phyloP scores from a whole-genome alignment of 2,888 invertebrate genomes.

The Morpho deidamia region DNA sequence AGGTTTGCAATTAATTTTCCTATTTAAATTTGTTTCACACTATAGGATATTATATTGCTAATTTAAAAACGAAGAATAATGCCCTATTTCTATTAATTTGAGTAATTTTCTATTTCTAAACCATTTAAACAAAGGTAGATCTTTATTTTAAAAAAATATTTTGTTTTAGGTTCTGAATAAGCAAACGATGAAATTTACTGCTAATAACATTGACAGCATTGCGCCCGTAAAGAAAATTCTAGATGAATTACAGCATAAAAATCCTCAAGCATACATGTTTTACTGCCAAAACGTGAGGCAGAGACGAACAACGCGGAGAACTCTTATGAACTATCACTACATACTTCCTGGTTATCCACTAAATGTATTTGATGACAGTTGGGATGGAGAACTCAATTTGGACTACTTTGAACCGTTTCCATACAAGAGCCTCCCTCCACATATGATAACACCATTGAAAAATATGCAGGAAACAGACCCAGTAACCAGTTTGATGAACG shows the following conservation, averaged over 20 bases:
- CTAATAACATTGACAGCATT: constrained; percentile 43
- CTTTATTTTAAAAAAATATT: neutral
- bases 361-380: constrained; percentile 48
- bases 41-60: too few relatives aligned
- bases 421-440: constrained; percentile 52
- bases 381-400: constrained; percentile 53
- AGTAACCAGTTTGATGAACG: constrained; percentile 41
- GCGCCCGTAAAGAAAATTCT: constrained; percentile 46
- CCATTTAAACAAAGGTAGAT: neutral
- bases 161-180: constrained; percentile 21
- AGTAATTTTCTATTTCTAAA: too few relatives aligned
- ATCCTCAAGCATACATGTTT: constrained; percentile 39
- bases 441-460: constrained; percentile 42
- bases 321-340: constrained; percentile 34
- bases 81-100: too few relatives aligned
- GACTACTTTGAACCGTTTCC: constrained; percentile 56
- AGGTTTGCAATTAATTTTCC: neutral
- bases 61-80: too few relatives aligned
- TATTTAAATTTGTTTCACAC: too few relatives aligned
- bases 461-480: constrained; percentile 49
- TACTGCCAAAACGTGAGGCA: constrained; percentile 43
- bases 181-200: constrained; percentile 29
- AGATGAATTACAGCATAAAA: constrained; percentile 38
- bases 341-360: constrained; percentile 46
- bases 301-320: constrained; percentile 24